A percentile compares a stretch with the other conserved stretches of the same genome.
These are phyloP conservation scores for Xiphias gladius DNA, from an alignment of 2,113 vertebrate species.

Conservation along the genomic window DNA sequence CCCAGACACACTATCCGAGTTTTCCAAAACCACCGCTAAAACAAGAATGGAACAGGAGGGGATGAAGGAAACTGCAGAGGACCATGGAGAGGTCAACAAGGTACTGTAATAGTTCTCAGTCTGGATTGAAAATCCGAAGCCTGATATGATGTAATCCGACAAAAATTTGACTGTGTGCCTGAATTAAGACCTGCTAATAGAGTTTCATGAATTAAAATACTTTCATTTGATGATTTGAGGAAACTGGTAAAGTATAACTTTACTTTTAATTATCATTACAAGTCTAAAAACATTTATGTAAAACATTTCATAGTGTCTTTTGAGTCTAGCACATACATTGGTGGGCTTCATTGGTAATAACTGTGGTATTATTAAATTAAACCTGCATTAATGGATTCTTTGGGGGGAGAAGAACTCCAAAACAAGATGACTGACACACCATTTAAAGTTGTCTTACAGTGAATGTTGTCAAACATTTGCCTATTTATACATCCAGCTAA, in stretches of 20 bases:
- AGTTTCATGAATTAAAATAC: not conserved
- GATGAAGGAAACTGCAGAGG: constrained; percentile 34
- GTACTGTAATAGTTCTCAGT: not conserved
- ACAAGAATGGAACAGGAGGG: constrained; percentile 39
- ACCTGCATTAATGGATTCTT: not conserved
- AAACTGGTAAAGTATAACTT: not conserved
- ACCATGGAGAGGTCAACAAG: constrained; percentile 22
- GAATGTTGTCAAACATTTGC: too few relatives aligned
- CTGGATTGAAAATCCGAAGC: constrained; percentile 12
- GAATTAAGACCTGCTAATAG: constrained; percentile 7
- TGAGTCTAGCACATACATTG: not conserved
- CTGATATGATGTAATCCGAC: constrained; percentile 11
- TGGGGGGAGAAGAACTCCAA: not conserved
- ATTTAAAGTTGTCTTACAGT: too few relatives aligned
- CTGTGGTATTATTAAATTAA: not conserved
- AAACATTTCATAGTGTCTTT: not conserved
- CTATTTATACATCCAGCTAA: too few relatives aligned
- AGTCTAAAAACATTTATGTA: not conserved
- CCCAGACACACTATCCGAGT: constrained; percentile 6
- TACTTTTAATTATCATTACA: not conserved
- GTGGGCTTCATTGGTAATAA: not conserved
- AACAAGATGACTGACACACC: not conserved
- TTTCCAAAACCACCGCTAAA: constrained; percentile 52
- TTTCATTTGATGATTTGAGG: not conserved
- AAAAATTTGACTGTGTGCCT: not conserved